phyloP scores from a whole-genome alignment of 2,888 invertebrate genomes.

The Pheosia tremula region DNA sequence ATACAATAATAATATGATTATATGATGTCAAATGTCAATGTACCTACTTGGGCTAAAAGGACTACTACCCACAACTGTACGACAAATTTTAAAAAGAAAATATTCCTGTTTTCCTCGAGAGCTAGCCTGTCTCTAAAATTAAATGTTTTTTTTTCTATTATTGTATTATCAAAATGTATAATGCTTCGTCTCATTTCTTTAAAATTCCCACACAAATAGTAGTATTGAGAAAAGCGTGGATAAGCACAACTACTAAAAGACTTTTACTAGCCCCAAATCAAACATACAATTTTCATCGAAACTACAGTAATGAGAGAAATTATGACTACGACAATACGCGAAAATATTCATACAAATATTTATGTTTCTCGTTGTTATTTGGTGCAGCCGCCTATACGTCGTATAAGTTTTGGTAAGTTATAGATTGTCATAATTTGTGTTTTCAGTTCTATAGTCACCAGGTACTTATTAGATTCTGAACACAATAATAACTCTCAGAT shows the following conservation, averaged over 20 bases:
- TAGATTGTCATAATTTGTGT: not conserved
- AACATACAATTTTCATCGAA: constrained; percentile 36
- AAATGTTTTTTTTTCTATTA: constrained; percentile 4
- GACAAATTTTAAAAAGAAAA: not conserved
- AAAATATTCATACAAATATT: constrained; percentile 50
- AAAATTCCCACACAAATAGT: constrained; percentile 53
- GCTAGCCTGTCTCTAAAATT: not conserved
- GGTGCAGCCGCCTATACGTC: constrained; percentile 63
- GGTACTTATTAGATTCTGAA: too few relatives aligned
- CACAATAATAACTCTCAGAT: not conserved
- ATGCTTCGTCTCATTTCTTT: constrained; percentile 49
- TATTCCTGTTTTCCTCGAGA: not conserved
- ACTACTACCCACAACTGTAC: too few relatives aligned
- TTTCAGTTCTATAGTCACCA: too few relatives aligned
- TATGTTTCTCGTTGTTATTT: constrained; percentile 63
- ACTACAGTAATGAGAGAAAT: constrained; percentile 38
- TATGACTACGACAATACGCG: constrained; percentile 31
- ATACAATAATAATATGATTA: too few relatives aligned
- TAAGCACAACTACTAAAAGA: constrained; percentile 40
- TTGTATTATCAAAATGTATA: constrained; percentile 50
- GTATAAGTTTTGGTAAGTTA: constrained; percentile 67
- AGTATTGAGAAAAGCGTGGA: constrained; percentile 46
- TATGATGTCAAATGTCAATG: too few relatives aligned
- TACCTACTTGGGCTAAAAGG: too few relatives aligned
- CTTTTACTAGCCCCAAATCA: constrained; percentile 37